Conservation (phyloP, 2,888 invertebrate species). For the Sympetrum striolatum region DNA sequence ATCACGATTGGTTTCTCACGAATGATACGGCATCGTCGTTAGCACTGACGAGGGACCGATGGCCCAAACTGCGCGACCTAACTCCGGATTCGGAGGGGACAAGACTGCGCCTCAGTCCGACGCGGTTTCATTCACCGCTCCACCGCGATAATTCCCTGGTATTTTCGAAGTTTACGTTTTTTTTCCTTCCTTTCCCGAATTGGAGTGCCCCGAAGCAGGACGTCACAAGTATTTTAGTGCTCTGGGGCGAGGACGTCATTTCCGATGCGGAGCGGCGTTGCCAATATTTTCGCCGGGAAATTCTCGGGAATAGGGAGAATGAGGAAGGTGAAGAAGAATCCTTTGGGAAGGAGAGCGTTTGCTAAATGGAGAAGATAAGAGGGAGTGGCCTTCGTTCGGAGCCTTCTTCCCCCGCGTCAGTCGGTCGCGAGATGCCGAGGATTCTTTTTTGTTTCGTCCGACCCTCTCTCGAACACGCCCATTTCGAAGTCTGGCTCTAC, state of each 20-base stretch:
- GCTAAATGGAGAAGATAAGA: not conserved
- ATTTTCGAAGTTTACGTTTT: not conserved
- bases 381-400: not conserved
- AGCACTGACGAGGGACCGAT: not conserved
- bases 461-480: not conserved
- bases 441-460: not conserved
- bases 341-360: not conserved
- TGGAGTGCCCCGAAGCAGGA: not conserved
- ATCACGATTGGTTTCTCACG: not conserved
- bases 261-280: not conserved
- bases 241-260: constrained; percentile 2
- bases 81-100: not conserved
- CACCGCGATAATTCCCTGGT: not conserved
- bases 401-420: not conserved
- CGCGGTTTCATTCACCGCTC: not conserved
- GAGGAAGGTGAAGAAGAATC: not conserved
- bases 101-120: not conserved
- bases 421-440: not conserved
- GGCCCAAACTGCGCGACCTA: not conserved
- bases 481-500: not conserved
- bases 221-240: constrained; percentile 18
- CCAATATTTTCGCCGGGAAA: not conserved
- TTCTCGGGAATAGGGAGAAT: not conserved
- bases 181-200: not conserved
- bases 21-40: not conserved